These are phyloP conservation scores for Lepus europaeus DNA, from an alignment of 2,113 vertebrate genomes.

Conservation along the genomic window DNA sequence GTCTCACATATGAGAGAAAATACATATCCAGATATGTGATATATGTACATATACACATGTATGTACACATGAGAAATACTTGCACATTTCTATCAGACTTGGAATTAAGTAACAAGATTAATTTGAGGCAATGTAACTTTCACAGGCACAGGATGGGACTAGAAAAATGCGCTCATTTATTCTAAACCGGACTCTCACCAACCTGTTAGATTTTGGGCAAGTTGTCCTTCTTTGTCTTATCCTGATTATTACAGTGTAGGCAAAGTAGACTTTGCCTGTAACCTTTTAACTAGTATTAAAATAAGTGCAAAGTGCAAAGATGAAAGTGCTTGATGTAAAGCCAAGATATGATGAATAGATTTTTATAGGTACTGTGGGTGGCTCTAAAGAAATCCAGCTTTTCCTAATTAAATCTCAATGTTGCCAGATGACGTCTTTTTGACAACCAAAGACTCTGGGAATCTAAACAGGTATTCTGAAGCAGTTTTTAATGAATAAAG, in stretches of 20 bases:
- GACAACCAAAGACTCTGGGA: conserved; percentile 35
- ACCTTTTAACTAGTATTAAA: conserved; percentile 53
- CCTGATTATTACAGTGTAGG: not conserved
- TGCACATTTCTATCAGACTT: conserved; percentile 38
- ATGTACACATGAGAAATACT: not conserved
- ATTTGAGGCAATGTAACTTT: conserved; percentile 45
- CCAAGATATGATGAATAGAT: conserved; percentile 20
- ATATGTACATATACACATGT: not conserved
- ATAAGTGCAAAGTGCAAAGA: conserved; percentile 49
- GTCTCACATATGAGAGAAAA: not conserved
- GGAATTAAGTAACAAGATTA: conserved; percentile 40
- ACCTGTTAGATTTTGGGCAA: conserved; percentile 28
- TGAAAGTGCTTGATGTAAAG: conserved; percentile 55
- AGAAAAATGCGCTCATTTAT: not conserved
- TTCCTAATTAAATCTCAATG: conserved; percentile 55
- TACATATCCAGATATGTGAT: not conserved
- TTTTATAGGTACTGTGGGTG: conserved; percentile 34
- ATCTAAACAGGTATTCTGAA: conserved; percentile 28
- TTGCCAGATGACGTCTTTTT: conserved; percentile 41
- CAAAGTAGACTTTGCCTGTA: conserved; percentile 27
- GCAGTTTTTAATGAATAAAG: conserved; percentile 15
- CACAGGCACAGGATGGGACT: not conserved
- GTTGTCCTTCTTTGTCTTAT: not conserved
- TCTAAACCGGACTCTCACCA: conserved; percentile 25
- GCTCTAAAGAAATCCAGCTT: conserved; percentile 16